These are phyloP conservation scores for Lota lota DNA, from an alignment of 2,113 vertebrate species.

Conservation along the genomic window DNA sequence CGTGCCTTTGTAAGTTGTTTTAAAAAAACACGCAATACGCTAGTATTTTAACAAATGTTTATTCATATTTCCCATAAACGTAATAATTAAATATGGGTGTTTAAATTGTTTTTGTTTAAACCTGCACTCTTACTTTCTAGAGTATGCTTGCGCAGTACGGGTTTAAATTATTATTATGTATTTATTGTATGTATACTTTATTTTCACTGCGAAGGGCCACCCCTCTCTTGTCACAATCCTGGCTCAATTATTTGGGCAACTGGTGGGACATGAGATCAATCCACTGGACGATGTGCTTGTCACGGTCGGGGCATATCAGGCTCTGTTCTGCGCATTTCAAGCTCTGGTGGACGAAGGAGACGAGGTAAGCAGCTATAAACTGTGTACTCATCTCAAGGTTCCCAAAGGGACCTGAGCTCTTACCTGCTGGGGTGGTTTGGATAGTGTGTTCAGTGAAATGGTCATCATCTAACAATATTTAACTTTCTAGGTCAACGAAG, in stretches of 20 bases:
- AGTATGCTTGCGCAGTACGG: not conserved
- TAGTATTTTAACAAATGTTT: too few species aligned
- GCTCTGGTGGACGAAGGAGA: conserved; percentile 88
- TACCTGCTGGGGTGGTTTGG: too few species aligned
- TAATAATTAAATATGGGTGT: not conserved
- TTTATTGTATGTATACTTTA: not conserved
- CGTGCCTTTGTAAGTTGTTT: conserved; percentile 81
- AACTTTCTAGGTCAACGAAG: too few species aligned
- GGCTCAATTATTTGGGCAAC: conserved; percentile 82
- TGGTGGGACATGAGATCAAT: conserved; percentile 80
- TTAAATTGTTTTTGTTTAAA: too few species aligned
- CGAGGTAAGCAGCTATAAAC: conserved; percentile 74
- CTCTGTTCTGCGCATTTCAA: conserved; percentile 89
- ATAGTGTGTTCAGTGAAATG: too few species aligned
- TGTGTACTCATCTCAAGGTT: too few species aligned
- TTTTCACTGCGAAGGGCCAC: conserved; percentile 78
- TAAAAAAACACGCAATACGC: too few species aligned
- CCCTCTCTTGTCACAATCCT: conserved; percentile 82
- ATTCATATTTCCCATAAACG: too few species aligned
- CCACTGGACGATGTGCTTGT: conserved; percentile 84
- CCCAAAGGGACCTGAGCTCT: too few species aligned
- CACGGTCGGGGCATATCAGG: conserved; percentile 89
- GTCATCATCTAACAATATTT: too few species aligned
- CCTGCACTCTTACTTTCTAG: too few species aligned
- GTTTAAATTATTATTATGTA: not conserved